Conservation (phyloP, 2,113 vertebrate species). For the Rhinogobius similis region DNA sequence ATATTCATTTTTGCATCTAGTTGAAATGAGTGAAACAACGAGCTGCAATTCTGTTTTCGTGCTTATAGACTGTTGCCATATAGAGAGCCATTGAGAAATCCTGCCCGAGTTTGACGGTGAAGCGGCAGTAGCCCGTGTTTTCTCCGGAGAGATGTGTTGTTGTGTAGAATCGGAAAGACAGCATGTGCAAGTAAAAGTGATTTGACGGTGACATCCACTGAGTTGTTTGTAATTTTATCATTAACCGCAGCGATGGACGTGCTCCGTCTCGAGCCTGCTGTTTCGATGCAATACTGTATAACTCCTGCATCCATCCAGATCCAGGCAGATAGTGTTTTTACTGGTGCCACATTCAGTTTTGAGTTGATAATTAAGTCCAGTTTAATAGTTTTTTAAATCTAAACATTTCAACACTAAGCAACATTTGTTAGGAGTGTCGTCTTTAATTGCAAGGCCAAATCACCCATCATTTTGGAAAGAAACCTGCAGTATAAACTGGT, state of each 20-base stretch:
- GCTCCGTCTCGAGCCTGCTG: constrained; percentile 45
- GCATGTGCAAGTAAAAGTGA: constrained; percentile 45
- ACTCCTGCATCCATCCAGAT: constrained; percentile 45
- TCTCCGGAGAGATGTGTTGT: constrained; percentile 45
- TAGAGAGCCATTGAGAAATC: constrained; percentile 64
- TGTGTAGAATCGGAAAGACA: constrained; percentile 19
- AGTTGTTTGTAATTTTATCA: constrained; percentile 49
- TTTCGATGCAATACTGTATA: constrained; percentile 36
- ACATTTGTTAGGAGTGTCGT: constrained; percentile 26
- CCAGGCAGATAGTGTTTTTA: constrained; percentile 7
- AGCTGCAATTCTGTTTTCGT: constrained; percentile 40
- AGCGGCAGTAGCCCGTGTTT: constrained; percentile 51
- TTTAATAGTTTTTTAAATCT: constrained; percentile 7
- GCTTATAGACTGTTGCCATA: constrained; percentile 44
- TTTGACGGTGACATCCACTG: constrained; percentile 45
- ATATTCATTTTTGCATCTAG: constrained; percentile 39
- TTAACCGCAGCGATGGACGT: constrained; percentile 61
- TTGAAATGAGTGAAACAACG: constrained; percentile 50
- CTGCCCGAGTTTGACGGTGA: constrained; percentile 53
- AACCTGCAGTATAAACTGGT: constrained; percentile 24
- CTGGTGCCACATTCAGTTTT: constrained; percentile 6
- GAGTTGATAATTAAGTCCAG: background rate
- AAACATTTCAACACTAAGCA: constrained; percentile 10
- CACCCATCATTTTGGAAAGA: constrained; percentile 3
- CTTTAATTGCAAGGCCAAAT: constrained; percentile 28